Conservation (phyloP, 2,888 invertebrate species). For the Stenolophus ochropezus region DNA sequence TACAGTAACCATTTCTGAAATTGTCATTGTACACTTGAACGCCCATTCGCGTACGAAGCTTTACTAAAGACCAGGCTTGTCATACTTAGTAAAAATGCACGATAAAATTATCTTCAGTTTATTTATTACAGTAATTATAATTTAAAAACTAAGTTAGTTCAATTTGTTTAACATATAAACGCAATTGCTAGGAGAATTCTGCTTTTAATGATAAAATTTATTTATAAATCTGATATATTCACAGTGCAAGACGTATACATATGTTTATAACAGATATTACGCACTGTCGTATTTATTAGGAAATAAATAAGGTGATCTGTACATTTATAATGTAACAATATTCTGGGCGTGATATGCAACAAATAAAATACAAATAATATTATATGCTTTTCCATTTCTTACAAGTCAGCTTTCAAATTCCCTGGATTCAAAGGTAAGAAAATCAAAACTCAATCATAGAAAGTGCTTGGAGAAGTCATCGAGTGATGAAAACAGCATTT, state of each 20-base stretch:
- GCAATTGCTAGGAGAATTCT: constrained; percentile 44
- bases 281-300: constrained; percentile 59
- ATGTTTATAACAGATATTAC: constrained; percentile 58
- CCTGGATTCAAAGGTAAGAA: too few relatives aligned
- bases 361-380: constrained; percentile 54
- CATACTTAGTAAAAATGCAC: constrained; percentile 52
- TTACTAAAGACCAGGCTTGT: constrained; percentile 15
- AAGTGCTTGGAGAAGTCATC: too few relatives aligned
- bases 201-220: constrained; percentile 54
- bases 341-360: constrained; percentile 60
- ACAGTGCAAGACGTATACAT: constrained; percentile 56
- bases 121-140: constrained; percentile 50
- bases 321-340: constrained; percentile 60
- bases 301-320: constrained; percentile 60
- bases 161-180: constrained; percentile 56
- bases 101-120: constrained; percentile 38
- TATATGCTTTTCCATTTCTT: not conserved
- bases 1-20: constrained; percentile 13
- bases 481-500: too few relatives aligned
- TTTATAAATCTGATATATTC: constrained; percentile 53
- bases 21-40: constrained; percentile 19
- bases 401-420: too few relatives aligned
- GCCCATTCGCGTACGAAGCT: constrained; percentile 11
- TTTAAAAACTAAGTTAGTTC: constrained; percentile 35
- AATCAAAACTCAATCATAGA: too few relatives aligned